Evolutionary conservation across 2,888 invertebrate genomes (phyloP), one percentile per base, ranked within the genome.

Genomic region (Branchinecta sandiegonensis): DNA sequence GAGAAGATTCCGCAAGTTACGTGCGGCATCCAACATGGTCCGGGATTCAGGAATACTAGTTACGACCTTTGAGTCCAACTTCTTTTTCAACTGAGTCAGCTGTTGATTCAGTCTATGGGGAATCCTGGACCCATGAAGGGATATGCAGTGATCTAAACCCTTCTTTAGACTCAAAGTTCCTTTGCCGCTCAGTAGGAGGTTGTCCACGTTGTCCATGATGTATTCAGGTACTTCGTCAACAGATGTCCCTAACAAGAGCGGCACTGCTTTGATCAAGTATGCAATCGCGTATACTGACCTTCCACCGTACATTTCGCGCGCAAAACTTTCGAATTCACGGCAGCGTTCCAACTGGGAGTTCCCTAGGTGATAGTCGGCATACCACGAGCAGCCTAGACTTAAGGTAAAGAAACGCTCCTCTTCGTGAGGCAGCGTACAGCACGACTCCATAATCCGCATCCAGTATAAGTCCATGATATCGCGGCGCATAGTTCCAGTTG

Each of bases 241-340:
- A 8, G 63, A 56, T 56, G 63, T 56, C 9, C 14, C 63, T 56
- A 56, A 17, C 23, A 56, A 17, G 10, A 56, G 23, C 9, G 63
- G 63, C n/a, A 56, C 14, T 56, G 63, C 63, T 17, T 23, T 23
- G 14, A 17, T 56, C 23, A 56, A 56, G 23, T 56, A 56, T 1
- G 63, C 63, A n/a, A 8, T 56, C 23, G 63, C n/a, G 63, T 56
- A 56, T 9, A 56, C 63, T 17, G 63, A 56, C n/a, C 23, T 56
- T 56, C 23, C 10, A 17, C 8, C 14, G 23, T 17, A 10, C 63
- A 17, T n/a, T 56, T n/a, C 23, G 8, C 63, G n/a, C 14, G 63
- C 63, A 56, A 17, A 56, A 8, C 10, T 17, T 23, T 56, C 63
- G 10, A 56, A 56, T 56, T 56, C 63, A 17, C 63, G n/a, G 63